These are phyloP conservation scores for Anabas testudineus DNA, from an alignment of 2,797 vertebrate species.

Conservation along the genomic window DNA sequence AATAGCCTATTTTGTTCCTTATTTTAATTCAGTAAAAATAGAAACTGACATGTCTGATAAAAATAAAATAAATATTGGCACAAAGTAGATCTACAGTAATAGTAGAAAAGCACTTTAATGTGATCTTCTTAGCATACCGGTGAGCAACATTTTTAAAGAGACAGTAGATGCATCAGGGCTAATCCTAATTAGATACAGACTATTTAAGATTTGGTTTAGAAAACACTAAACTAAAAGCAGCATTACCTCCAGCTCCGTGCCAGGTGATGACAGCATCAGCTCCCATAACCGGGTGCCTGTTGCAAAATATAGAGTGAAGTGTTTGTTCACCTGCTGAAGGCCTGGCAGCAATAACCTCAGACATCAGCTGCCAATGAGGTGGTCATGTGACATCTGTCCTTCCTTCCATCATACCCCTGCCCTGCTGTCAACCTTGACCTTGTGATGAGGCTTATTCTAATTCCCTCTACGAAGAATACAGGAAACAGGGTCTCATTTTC, in stretches of 20 bases:
- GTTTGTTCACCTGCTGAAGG: constrained; percentile 74
- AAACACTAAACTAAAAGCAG: constrained; percentile 15
- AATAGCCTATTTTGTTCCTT: no score
- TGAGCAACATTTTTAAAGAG: constrained; percentile 9
- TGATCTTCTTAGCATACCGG: not conserved
- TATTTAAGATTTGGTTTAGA: constrained; percentile 28
- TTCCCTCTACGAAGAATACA: constrained; percentile 40
- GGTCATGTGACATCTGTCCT: constrained; percentile 54
- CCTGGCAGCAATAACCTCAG: constrained; percentile 50
- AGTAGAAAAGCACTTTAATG: not conserved
- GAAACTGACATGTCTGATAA: no score
- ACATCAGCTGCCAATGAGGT: constrained; percentile 31
- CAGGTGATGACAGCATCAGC: constrained; percentile 62
- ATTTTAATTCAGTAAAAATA: no score
- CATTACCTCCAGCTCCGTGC: constrained; percentile 37
- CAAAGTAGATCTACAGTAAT: not conserved
- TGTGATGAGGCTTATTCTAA: constrained; percentile 60
- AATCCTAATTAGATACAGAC: constrained; percentile 35
- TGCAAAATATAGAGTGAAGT: constrained; percentile 47
- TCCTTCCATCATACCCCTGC: constrained; percentile 46
- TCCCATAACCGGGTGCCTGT: constrained; percentile 48
- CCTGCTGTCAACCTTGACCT: constrained; percentile 65
- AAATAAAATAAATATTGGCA: not conserved
- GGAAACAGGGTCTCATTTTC: constrained; percentile 64
- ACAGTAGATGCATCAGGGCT: not conserved